Conservation (phyloP, 2,888 invertebrate species). For the Thera britannica region DNA sequence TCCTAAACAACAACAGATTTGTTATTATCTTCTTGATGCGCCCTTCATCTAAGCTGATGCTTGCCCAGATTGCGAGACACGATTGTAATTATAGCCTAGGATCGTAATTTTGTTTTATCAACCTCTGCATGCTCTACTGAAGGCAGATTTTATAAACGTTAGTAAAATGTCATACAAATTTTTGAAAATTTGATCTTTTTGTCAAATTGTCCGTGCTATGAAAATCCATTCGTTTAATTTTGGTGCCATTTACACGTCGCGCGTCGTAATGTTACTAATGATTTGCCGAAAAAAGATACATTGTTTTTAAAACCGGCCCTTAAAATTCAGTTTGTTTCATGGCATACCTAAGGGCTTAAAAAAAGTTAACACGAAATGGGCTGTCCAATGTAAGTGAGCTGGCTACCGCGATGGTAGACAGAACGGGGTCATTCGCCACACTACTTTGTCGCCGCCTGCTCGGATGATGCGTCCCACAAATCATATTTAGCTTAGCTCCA, state of each 20-base stretch:
- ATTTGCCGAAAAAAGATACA: too few species aligned
- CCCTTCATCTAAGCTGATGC: constrained; percentile 18
- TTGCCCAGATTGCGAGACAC: constrained; percentile 24
- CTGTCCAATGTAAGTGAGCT: constrained; percentile 44
- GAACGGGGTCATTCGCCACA: constrained; percentile 70
- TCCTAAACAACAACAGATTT: not conserved
- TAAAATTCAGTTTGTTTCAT: constrained; percentile 9
- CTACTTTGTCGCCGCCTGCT: constrained; percentile 61
- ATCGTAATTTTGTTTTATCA: constrained; percentile 6
- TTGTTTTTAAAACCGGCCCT: not conserved
- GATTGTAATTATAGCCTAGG: constrained; percentile 6
- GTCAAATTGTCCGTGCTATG: too few species aligned
- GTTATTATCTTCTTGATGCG: constrained; percentile 19
- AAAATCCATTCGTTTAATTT: too few species aligned
- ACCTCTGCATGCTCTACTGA: too few species aligned
- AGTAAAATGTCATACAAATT: too few species aligned
- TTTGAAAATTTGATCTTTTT: too few species aligned
- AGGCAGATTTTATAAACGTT: too few species aligned
- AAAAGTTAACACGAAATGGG: constrained; percentile 42
- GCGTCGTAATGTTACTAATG: too few species aligned
- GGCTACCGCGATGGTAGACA: constrained; percentile 51
- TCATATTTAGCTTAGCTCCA: constrained; percentile 75
- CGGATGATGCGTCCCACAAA: constrained; percentile 72
- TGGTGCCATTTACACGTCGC: too few species aligned
- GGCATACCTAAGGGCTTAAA: constrained; percentile 16